Conservation (phyloP, 2,888 invertebrate genomes). For the Fabriciana adippe region DNA sequence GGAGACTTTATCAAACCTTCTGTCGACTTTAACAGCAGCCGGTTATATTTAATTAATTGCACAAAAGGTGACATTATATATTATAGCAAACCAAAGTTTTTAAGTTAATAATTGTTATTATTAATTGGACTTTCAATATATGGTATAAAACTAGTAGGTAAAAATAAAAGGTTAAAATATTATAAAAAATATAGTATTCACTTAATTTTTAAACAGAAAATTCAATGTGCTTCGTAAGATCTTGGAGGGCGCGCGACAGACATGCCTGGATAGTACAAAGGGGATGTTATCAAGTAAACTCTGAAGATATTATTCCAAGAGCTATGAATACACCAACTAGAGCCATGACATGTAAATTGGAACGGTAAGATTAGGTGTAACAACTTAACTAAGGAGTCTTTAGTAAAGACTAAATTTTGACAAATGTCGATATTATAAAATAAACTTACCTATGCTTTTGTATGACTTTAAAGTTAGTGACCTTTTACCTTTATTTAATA, state of each 20-base stretch:
- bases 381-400: background rate
- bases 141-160: no score
- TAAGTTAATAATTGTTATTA: background rate
- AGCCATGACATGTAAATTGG: constrained; percentile 65
- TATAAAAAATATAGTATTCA: background rate
- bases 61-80: constrained; percentile 56
- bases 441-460: no score
- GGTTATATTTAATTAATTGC: constrained; percentile 59
- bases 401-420: no score
- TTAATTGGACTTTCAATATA: no score
- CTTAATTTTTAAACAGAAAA: constrained; percentile 51
- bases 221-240: constrained; percentile 72
- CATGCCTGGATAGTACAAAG: constrained; percentile 74
- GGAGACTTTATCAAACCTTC: constrained; percentile 56
- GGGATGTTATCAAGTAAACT: constrained; percentile 61
- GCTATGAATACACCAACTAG: constrained; percentile 56
- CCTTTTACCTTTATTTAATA: no score
- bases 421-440: no score
- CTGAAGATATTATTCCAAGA: constrained; percentile 53
- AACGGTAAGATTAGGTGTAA: constrained; percentile 52
- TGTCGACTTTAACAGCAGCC: constrained; percentile 53
- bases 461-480: no score
- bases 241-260: constrained; percentile 64
- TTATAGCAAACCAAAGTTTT: background rate
- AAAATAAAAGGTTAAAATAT: no score